Conservation (phyloP, 2,888 invertebrate genomes). For the Scrobipalpa atriplicella region DNA sequence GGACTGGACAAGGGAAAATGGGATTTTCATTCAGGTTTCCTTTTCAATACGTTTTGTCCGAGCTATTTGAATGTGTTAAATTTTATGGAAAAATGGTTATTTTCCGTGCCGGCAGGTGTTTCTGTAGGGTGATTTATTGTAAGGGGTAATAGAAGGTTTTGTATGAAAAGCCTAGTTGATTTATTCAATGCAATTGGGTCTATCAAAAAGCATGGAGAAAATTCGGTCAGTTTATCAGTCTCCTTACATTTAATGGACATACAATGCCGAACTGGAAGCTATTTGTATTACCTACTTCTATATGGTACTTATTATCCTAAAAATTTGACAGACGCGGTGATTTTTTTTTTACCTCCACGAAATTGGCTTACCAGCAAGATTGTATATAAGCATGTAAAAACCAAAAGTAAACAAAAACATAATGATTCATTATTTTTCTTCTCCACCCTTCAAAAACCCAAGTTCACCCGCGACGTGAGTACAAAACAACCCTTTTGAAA, state of each 20-base stretch:
- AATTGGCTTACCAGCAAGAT: too few relatives aligned
- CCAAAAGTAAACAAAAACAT: too few relatives aligned
- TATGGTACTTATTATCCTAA: too few relatives aligned
- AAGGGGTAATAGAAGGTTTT: background rate
- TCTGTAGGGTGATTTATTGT: constrained; percentile 48
- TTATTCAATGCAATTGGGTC: background rate
- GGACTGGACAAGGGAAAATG: constrained; percentile 68
- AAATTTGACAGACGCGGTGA: too few relatives aligned
- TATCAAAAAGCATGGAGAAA: background rate
- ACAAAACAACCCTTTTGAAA: constrained; percentile 13
- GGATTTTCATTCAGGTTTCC: constrained; percentile 69
- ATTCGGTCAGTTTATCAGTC: background rate
- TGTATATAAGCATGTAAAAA: too few relatives aligned
- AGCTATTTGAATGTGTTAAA: constrained; percentile 70
- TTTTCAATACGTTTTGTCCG: constrained; percentile 49
- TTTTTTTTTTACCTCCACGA: too few relatives aligned
- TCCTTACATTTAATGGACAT: too few relatives aligned
- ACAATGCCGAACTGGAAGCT: too few relatives aligned
- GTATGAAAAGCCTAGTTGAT: background rate
- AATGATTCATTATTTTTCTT: too few relatives aligned
- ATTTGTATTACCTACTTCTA: too few relatives aligned
- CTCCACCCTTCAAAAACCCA: background rate
- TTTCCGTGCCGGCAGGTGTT: constrained; percentile 60
- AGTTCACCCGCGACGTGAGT: background rate
- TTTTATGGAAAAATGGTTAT: constrained; percentile 75